phyloP scores from a whole-genome alignment of 2,888 invertebrate genomes.

The Brachypalpus laphriformis region DNA sequence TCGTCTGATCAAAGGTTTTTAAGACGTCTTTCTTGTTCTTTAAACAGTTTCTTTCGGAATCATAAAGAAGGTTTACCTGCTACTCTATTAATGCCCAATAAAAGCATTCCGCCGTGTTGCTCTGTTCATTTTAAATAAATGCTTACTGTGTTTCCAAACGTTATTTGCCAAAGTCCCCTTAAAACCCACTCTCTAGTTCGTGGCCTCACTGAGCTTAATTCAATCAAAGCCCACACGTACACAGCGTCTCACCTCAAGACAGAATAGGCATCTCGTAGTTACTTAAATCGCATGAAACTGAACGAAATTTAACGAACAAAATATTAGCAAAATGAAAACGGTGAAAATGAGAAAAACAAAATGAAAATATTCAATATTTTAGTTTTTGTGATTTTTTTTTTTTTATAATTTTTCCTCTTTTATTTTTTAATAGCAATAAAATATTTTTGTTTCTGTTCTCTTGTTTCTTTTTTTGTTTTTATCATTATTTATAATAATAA shows the following conservation, averaged over 20 bases:
- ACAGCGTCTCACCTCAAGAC: neutral
- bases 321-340: conserved; percentile 22
- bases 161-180: neutral
- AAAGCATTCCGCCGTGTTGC: neutral
- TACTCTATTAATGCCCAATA: neutral
- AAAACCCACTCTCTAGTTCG: neutral
- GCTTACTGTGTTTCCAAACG: neutral
- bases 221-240: neutral
- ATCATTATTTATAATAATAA: conserved; percentile 67
- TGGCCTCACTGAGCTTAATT: neutral
- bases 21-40: neutral
- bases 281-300: neutral
- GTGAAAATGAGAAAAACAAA: conserved; percentile 30
- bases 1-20: neutral
- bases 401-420: conserved; percentile 53
- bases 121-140: neutral
- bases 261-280: neutral
- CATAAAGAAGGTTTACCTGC: neutral
- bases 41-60: neutral
- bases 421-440: conserved; percentile 72
- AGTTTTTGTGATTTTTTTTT: conserved; percentile 33
- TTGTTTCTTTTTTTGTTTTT: conserved; percentile 30
- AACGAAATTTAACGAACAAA: neutral
- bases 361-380: conserved; percentile 33
- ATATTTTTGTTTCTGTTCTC: conserved; percentile 43